Evolutionary conservation across 2,888 invertebrate species (phyloP).

Genomic region (Ectobius pallidus): DNA sequence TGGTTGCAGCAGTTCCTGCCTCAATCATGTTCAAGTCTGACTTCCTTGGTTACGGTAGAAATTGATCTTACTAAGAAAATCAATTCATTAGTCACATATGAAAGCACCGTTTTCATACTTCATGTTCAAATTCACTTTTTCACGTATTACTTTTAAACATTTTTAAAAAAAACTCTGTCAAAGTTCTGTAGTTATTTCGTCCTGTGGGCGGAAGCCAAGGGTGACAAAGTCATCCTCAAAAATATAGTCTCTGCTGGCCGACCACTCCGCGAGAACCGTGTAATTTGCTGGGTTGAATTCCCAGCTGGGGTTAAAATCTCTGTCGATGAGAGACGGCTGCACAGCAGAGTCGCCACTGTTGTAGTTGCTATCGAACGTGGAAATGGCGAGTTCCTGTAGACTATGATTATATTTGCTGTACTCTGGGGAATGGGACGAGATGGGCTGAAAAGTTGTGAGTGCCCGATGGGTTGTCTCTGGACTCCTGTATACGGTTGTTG

Average conservation of each 20-base stretch:
- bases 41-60: too few relatives aligned
- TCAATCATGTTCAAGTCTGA: too few relatives aligned
- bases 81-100: too few relatives aligned
- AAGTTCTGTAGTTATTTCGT: constrained; percentile 87
- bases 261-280: constrained; percentile 55
- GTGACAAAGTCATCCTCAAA: constrained; percentile 81
- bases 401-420: constrained; percentile 13
- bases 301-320: constrained; percentile 57
- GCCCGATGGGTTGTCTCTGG: constrained; percentile 38
- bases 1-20: too few relatives aligned
- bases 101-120: too few relatives aligned
- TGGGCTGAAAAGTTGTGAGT: constrained; percentile 44
- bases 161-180: too few relatives aligned
- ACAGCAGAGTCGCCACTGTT: constrained; percentile 48
- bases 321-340: constrained; percentile 39
- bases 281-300: constrained; percentile 53
- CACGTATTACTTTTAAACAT: too few relatives aligned
- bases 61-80: too few relatives aligned
- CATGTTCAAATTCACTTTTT: too few relatives aligned
- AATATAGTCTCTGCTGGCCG: constrained; percentile 52
- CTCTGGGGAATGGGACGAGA: not conserved
- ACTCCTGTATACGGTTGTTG: constrained; percentile 34
- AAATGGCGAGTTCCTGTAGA: constrained; percentile 53
- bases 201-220: constrained; percentile 84
- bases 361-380: constrained; percentile 54